Conservation (phyloP, 2,888 invertebrate species). For the Drosophila nr. perissopoda region DNA sequence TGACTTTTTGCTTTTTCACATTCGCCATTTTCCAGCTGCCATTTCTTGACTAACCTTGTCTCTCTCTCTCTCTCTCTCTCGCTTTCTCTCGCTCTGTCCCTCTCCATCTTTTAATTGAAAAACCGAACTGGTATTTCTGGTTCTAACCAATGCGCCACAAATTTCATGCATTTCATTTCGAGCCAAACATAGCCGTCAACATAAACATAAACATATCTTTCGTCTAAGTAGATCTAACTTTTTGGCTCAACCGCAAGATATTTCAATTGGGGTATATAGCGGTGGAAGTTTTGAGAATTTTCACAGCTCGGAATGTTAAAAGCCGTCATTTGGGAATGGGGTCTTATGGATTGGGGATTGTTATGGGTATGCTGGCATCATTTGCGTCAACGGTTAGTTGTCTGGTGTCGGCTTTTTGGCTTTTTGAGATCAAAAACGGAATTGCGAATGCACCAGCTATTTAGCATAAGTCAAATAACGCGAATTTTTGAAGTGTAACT, state of each 20-base stretch:
- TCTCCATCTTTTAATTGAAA: slow-evolving; percentile 6
- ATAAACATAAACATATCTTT: slow-evolving; percentile 18
- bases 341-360: background rate
- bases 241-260: slow-evolving; percentile 46
- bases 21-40: slow-evolving; percentile 35
- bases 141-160: slow-evolving; percentile 1
- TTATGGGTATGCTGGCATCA: background rate
- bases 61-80: background rate
- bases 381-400: slow-evolving; percentile 9
- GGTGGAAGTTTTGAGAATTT: slow-evolving; percentile 17
- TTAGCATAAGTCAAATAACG: no score
- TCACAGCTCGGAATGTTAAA: background rate
- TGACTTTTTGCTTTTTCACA: slow-evolving; percentile 27
- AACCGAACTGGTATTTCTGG: slow-evolving; percentile 17
- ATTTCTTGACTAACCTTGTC: slow-evolving; percentile 36
- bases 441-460: background rate
- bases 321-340: no score
- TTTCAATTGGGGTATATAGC: slow-evolving; percentile 37
- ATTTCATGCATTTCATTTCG: slow-evolving; percentile 34
- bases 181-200: slow-evolving; percentile 11
- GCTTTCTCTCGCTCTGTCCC: background rate
- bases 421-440: background rate
- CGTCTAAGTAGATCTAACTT: slow-evolving; percentile 22
- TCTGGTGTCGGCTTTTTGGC: background rate
- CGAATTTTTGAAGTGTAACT: no score